These are phyloP conservation scores for Halichoerus grypus DNA, from an alignment of 2,113 vertebrate species.

Conservation along the genomic window DNA sequence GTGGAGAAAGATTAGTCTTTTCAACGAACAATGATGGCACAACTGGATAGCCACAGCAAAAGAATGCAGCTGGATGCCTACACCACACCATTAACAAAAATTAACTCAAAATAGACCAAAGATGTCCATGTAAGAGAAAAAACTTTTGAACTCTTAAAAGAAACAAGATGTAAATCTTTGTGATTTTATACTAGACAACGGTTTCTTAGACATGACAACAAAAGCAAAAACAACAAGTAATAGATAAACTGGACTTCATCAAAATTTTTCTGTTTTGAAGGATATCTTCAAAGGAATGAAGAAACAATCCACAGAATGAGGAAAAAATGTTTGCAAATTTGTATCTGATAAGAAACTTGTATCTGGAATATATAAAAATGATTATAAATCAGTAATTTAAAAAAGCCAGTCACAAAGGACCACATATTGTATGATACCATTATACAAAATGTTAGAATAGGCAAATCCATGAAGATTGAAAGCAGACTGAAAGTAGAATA, in stretches of 20 bases:
- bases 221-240: conserved; percentile 27
- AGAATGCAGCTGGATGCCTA: background rate
- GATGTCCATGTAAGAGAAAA: background rate
- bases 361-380: background rate
- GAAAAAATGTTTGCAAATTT: background rate
- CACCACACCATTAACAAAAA: background rate
- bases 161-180: background rate
- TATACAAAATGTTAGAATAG: background rate
- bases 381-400: conserved; percentile 22
- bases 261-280: conserved; percentile 23
- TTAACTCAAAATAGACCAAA: background rate
- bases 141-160: background rate
- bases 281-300: background rate
- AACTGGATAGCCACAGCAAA: background rate
- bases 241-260: background rate
- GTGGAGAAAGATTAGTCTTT: background rate
- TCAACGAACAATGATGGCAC: background rate
- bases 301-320: background rate
- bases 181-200: background rate
- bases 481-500: background rate
- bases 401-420: background rate
- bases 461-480: background rate
- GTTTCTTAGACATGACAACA: background rate
- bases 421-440: accelerated
- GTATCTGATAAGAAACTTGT: background rate